Base-by-base conservation (phyloP, 2,113 vertebrate species). In the Ptilonorhynchus violaceus region DNA sequence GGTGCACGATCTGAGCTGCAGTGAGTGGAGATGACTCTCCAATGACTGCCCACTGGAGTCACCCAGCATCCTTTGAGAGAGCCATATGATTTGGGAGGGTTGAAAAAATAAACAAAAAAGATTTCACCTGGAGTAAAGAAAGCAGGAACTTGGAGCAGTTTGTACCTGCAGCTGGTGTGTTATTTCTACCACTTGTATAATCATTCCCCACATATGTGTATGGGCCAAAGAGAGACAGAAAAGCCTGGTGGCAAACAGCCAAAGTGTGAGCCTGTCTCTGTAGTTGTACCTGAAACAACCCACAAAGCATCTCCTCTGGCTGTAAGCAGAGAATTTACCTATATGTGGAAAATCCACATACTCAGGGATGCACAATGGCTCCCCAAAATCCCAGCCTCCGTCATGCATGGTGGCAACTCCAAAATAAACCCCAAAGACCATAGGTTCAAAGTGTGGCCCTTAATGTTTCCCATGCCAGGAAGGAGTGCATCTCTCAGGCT, bases 401-500 rank as follows among this genome's bases (percentile, higher is more conserved):
- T n/a, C n/a, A n/a, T 12, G 10, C 52, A 0, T 30, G 37, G 56
- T 73, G 39, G 19, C 33, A 55, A 15, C 30, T 66, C 28, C 13
- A 30, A 50, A 15, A 33, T 49, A n/a, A 72, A 13, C 0, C 5
- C 9, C 30, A 42, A 25, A 64, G 33, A 23, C 11, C 19, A 6
- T 17, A 19, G 13, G 5, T 64, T 91, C 25, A 58, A 44, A 42
- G 16, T 24, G 37, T 50, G 37, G 11, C 28, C 30, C 30, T 4
- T 44, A 31, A 16, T 22, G 35, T 75, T 91, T 85, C 23, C 37
- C 23, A 6, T 42, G 33, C 25, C 58, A 31, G 15, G 39, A 53
- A 70, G 46, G 10, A 80, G 9, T 0, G 0, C 1, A 31, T 17
- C 12, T n/a, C 56, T 84, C 39, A 23, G 47, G 28, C 14, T 3